Percentiles rank a stretch among this genome's conserved stretches.
These are phyloP conservation scores for Apocrypta bakeri DNA, from an alignment of 1,140 invertebrate species.

Conservation along the genomic window DNA sequence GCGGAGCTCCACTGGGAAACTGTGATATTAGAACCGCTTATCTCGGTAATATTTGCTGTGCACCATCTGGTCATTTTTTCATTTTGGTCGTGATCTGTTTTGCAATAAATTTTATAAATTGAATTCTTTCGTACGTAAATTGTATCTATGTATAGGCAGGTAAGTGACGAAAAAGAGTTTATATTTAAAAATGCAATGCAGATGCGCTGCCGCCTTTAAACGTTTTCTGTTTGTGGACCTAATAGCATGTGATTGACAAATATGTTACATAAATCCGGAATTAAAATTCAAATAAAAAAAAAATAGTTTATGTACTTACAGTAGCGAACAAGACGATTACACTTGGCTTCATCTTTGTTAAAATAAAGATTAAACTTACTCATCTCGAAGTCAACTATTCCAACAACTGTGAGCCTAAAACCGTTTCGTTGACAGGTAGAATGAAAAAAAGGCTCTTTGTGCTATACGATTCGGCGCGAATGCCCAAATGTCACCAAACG, in stretches of 20 bases:
- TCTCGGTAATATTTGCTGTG: slow-evolving; percentile 7
- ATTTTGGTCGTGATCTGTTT: not conserved
- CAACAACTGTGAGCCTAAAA: too few relatives aligned
- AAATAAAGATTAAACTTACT: not conserved
- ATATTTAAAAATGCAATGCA: too few relatives aligned
- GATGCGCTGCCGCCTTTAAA: too few relatives aligned
- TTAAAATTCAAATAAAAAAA: not conserved
- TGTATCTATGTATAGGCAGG: too few relatives aligned
- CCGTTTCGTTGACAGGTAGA: not conserved
- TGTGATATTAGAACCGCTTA: slow-evolving; percentile 6
- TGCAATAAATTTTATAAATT: not conserved
- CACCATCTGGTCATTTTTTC: slow-evolving; percentile 12
- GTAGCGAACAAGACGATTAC: not conserved
- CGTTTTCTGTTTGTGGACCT: too few relatives aligned
- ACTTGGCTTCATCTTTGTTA: not conserved
- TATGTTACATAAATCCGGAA: too few relatives aligned
- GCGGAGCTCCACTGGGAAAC: not conserved
- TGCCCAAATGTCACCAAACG: slow-evolving; percentile 28
- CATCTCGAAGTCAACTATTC: not conserved
- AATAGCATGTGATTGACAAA: too few relatives aligned
- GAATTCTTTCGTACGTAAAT: not conserved
- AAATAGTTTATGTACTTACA: not conserved
- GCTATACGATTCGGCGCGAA: not conserved
- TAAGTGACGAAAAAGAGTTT: too few relatives aligned
- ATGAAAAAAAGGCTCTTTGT: not conserved